Percentiles rank a stretch among this genome's conserved stretches.
These are phyloP conservation scores for Sesia bembeciformis DNA, from an alignment of 2,888 invertebrate species.

Conservation along the genomic window DNA sequence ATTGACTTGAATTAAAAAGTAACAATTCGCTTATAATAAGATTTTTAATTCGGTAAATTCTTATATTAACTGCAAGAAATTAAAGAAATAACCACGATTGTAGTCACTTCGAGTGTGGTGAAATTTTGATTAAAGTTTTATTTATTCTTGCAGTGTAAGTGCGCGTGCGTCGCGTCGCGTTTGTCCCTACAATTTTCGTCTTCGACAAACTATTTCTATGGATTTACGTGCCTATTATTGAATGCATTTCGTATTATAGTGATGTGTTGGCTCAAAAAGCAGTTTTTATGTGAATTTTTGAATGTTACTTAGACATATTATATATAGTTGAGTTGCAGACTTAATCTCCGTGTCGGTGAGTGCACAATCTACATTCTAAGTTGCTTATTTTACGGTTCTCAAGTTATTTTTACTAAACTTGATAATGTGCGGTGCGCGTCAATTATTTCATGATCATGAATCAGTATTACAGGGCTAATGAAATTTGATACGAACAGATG, in stretches of 20 bases:
- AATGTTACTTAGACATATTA: slow-evolving; percentile 8
- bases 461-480: slow-evolving; percentile 67
- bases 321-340: too few species aligned
- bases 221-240: slow-evolving; percentile 11
- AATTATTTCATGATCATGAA: slow-evolving; percentile 53
- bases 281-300: slow-evolving; percentile 66
- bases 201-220: background rate
- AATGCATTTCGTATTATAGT: slow-evolving; percentile 43
- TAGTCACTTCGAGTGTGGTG: too few species aligned
- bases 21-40: too few species aligned
- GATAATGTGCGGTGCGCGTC: slow-evolving; percentile 19
- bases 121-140: too few species aligned
- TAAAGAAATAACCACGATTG: too few species aligned
- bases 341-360: too few species aligned
- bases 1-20: too few species aligned
- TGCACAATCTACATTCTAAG: too few species aligned
- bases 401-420: background rate
- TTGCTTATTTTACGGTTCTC: background rate
- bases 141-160: slow-evolving; percentile 43
- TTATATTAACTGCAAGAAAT: too few species aligned
- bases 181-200: background rate
- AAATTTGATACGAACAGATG: background rate
- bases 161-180: slow-evolving; percentile 16
- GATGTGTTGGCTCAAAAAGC: slow-evolving; percentile 61
- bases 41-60: too few species aligned